Conservation (phyloP, 2,113 vertebrate species). For the Felis chaus region DNA sequence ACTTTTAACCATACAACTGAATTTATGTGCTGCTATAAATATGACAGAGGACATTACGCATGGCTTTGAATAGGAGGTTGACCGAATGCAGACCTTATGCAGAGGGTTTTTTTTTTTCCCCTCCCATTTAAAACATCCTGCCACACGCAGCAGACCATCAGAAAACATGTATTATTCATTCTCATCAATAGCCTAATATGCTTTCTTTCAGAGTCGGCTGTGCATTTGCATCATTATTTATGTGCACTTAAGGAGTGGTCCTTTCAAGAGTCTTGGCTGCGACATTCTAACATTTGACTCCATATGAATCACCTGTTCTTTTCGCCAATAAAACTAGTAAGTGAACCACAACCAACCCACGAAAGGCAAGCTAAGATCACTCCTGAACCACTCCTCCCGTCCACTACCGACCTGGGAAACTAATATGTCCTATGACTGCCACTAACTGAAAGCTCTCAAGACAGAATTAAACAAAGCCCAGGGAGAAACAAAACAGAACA, state of each 20-base stretch:
- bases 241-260: slow-evolving; percentile 62
- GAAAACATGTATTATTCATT: slow-evolving; percentile 60
- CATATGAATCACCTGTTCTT: slow-evolving; percentile 55
- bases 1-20: background rate
- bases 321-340: slow-evolving; percentile 52
- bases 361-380: slow-evolving; percentile 45
- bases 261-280: slow-evolving; percentile 42
- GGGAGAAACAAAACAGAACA: background rate
- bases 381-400: slow-evolving; percentile 18
- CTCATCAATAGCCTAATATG: slow-evolving; percentile 31
- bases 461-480: slow-evolving; percentile 4
- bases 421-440: background rate
- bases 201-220: slow-evolving; percentile 58
- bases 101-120: rapidly evolving
- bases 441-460: slow-evolving; percentile 25
- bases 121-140: background rate
- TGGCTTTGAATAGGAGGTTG: background rate
- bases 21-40: background rate
- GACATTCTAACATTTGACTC: background rate
- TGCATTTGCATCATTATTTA: background rate
- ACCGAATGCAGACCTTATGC: background rate
- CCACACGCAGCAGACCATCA: background rate
- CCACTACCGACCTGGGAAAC: background rate
- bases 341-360: slow-evolving; percentile 42
- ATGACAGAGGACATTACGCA: background rate